Conservation (phyloP, 2,888 invertebrate species). For the Cepaea hortensis region DNA sequence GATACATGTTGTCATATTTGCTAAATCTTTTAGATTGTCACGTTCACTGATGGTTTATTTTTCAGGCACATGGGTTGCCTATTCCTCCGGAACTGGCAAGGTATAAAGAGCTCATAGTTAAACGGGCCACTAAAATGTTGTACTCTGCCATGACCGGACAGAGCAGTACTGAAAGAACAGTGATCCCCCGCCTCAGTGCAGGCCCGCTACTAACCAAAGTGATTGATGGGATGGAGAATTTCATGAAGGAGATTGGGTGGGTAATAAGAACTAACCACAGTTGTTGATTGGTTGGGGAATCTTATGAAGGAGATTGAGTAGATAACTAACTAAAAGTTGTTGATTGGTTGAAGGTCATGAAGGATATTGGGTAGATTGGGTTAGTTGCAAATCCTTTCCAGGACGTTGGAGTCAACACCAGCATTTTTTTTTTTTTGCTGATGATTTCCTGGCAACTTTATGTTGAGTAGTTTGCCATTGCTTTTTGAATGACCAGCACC, state of each 20-base stretch:
- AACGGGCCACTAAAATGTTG: conserved; percentile 61
- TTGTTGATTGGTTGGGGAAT: too few relatives aligned
- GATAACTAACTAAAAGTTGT: too few relatives aligned
- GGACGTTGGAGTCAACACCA: too few relatives aligned
- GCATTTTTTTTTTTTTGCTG: too few relatives aligned
- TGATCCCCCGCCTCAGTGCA: conserved; percentile 42
- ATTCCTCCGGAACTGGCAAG: conserved; percentile 57
- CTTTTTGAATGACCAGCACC: too few relatives aligned
- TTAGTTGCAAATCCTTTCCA: too few relatives aligned
- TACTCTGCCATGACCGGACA: conserved; percentile 63
- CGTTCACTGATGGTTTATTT: background rate
- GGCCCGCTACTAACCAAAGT: conserved; percentile 38
- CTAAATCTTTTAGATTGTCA: background rate
- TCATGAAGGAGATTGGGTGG: conserved; percentile 24
- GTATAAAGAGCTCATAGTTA: conserved; percentile 56
- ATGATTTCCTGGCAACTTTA: too few relatives aligned
- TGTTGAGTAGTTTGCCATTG: too few relatives aligned
- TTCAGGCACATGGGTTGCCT: conserved; percentile 64
- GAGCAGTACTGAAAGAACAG: conserved; percentile 53
- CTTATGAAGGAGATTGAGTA: too few relatives aligned
- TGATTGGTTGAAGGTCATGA: too few relatives aligned
- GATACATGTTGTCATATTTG: background rate
- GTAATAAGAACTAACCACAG: background rate
- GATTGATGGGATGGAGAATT: conserved; percentile 14
- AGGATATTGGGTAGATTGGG: too few relatives aligned